A percentile compares a stretch with the other conserved stretches of the same genome.
Evolutionary conservation across 2,113 vertebrate genomes (phyloP).

Genomic region (Heterocephalus glaber): DNA sequence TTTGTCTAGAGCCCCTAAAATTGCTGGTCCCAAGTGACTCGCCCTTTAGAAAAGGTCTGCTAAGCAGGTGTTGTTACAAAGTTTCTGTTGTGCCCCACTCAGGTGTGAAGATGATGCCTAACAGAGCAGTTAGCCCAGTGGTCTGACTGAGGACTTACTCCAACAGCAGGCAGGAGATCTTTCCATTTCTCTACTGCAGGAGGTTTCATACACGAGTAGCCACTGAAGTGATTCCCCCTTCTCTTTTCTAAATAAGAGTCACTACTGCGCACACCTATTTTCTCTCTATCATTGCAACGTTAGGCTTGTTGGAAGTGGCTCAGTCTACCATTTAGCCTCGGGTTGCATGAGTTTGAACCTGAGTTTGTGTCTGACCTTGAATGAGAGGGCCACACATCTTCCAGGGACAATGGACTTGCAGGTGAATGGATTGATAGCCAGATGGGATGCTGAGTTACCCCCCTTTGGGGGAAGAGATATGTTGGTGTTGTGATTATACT

Average conservation of each 20-base stretch:
- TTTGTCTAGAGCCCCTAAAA: not conserved
- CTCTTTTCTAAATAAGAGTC: not conserved
- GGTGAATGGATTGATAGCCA: no score
- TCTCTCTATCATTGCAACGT: not conserved
- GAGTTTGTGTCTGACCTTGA: not conserved
- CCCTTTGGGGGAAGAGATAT: not conserved
- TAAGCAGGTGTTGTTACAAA: not conserved
- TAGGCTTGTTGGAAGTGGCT: not conserved
- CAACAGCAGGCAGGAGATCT: not conserved
- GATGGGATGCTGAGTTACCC: not conserved
- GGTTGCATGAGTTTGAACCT: not conserved
- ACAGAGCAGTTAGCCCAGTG: not conserved
- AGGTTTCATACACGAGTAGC: not conserved
- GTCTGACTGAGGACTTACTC: not conserved
- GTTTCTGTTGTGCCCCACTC: not conserved
- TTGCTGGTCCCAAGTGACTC: no score
- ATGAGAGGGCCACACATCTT: not conserved
- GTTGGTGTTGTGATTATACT: not conserved
- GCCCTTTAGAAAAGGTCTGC: not conserved
- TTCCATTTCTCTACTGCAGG: not conserved
- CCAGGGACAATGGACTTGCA: not conserved
- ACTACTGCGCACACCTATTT: not conserved
- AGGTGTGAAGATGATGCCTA: not conserved
- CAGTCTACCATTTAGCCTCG: not conserved
- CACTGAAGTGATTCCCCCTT: not conserved